A percentile compares a stretch with the other conserved stretches of the same genome.
Conservation (phyloP, 1,140 invertebrate species). For the Matsumurasca onukii region DNA sequence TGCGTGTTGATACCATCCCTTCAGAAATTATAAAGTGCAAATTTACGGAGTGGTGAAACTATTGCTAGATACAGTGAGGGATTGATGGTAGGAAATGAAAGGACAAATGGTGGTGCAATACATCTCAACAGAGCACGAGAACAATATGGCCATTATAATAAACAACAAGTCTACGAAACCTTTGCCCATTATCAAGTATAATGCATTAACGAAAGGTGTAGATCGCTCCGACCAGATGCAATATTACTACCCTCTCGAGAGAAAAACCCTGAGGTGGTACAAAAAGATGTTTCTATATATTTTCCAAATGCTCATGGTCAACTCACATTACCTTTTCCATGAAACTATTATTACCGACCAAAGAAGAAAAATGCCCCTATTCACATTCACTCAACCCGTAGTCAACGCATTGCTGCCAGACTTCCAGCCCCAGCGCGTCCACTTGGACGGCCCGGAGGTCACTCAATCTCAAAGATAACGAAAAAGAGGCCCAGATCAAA, state of each 20-base stretch:
- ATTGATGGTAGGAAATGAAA: slow-evolving; percentile 48
- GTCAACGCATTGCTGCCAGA: slow-evolving; percentile 2
- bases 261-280: slow-evolving; percentile 37
- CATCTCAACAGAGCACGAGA: slow-evolving; percentile 29
- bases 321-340: slow-evolving; percentile 14
- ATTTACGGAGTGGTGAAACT: slow-evolving; percentile 46
- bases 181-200: slow-evolving; percentile 34
- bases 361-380: neutral
- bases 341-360: neutral
- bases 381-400: neutral
- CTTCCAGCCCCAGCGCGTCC: neutral
- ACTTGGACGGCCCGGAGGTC: neutral
- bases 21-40: slow-evolving; percentile 45
- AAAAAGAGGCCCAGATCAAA: neutral
- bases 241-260: slow-evolving; percentile 33
- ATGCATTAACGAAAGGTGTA: slow-evolving; percentile 36
- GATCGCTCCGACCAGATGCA: slow-evolving; percentile 35
- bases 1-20: slow-evolving; percentile 45
- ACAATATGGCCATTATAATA: neutral
- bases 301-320: slow-evolving; percentile 32
- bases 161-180: slow-evolving; percentile 13
- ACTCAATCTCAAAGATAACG: neutral
- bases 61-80: slow-evolving; percentile 45
- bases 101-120: slow-evolving; percentile 43
- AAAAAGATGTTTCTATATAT: slow-evolving; percentile 36